phyloP scores from a whole-genome alignment of 1,140 invertebrate genomes.

The Anastatus disparis region DNA sequence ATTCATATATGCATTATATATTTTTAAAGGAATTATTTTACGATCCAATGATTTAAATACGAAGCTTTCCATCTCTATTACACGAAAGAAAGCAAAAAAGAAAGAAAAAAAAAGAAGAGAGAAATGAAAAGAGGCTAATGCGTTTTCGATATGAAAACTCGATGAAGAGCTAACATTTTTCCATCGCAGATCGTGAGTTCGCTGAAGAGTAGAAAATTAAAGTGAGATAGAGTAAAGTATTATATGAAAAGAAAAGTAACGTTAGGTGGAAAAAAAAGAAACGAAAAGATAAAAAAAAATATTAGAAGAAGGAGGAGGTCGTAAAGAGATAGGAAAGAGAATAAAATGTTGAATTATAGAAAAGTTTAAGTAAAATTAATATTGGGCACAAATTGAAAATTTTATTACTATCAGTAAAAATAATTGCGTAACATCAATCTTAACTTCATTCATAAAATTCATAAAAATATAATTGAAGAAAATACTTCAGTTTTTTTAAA shows the following conservation, averaged over 20 bases:
- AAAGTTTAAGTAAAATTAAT: too few species aligned
- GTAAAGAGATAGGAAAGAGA: background rate
- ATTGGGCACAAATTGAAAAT: background rate
- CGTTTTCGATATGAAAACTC: conserved; percentile 23
- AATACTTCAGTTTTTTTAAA: too few species aligned
- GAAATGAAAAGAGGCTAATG: background rate
- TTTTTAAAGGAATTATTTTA: background rate
- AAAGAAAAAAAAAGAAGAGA: too few species aligned
- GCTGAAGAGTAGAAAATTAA: background rate
- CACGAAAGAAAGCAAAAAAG: too few species aligned
- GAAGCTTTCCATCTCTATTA: too few species aligned
- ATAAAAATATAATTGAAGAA: too few species aligned
- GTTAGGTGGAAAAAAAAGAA: background rate
- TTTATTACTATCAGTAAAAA: too few species aligned
- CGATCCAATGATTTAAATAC: conserved; percentile 12
- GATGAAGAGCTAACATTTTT: conserved; percentile 12
- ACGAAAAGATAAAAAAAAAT: background rate
- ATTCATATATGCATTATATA: too few species aligned
- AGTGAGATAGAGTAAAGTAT: background rate
- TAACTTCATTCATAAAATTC: too few species aligned
- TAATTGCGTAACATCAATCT: too few species aligned
- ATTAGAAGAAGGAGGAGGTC: background rate
- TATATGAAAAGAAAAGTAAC: background rate
- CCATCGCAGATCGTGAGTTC: background rate
- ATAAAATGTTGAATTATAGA: too few species aligned